A percentile compares a stretch with the other conserved stretches of the same genome.
Conservation (phyloP, 2,113 vertebrate genomes). For the Pomatorhinus ruficollis region DNA sequence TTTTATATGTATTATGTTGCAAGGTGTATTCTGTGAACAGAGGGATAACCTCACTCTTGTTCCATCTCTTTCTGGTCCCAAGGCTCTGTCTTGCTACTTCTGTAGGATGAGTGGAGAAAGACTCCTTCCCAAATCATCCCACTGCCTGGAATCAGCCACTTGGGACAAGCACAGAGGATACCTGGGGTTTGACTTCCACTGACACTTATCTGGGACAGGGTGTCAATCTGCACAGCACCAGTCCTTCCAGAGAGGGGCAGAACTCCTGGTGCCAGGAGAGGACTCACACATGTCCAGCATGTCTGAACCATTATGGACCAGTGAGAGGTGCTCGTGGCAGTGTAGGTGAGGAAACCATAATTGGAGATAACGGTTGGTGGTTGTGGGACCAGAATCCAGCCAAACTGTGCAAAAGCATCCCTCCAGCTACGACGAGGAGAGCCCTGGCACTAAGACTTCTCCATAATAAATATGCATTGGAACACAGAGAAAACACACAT, state of each 20-base stretch:
- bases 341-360: background rate
- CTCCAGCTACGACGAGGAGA: background rate
- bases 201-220: background rate
- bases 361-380: background rate
- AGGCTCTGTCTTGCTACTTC: background rate
- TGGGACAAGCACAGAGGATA: background rate
- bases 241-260: rapidly evolving
- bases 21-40: background rate
- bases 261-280: background rate
- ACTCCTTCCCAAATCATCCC: background rate
- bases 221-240: background rate
- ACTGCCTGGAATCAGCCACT: background rate
- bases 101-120: rapidly evolving
- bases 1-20: background rate
- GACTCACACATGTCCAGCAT: rapidly evolving
- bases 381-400: background rate
- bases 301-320: background rate
- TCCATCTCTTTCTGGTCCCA: background rate
- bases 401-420: background rate
- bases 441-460: background rate
- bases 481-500: background rate
- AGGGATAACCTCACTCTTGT: background rate
- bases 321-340: background rate
- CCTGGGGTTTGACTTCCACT: background rate
- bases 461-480: background rate